Evolutionary conservation across 2,113 vertebrate genomes (phyloP), one percentile per base, ranked within the genome.

Genomic region (Chunga burmeisteri): DNA sequence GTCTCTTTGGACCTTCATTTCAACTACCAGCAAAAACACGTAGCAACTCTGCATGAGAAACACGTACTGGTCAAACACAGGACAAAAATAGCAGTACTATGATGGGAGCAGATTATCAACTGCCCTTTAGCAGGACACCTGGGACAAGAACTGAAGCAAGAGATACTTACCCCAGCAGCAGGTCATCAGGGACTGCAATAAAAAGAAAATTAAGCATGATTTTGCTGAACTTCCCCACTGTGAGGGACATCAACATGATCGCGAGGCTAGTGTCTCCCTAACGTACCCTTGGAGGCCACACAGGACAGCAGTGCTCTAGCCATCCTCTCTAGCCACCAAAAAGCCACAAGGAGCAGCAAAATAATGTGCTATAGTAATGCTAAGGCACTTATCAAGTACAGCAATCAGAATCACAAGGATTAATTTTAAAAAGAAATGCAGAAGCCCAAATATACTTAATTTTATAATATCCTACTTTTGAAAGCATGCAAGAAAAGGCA

Each of bases 141-240:
- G 87, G 73, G 93, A 72, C 66, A 91, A 70, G 62, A 50, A 26
- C 49, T 53, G 78, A 52, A 20, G 93, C 32, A 53, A 16, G 53
- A 70, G 78, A 32, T 96, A 99, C 99, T 99, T 92, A 99, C 99
- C 98, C 99, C 97, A 99, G 98, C 3, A 99, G 98, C 49, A 99
- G 98, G 5, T 99, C 98, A 97, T 99, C 99, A 3, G 99, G 98
- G 80, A 99, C 99, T 99, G 98, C 77, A 98, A 98, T 71, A 94
- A 82, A 97, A 90, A 96, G 93, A 90, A 93, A 95, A 95, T 7
- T 8, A 70, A 92, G 66, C 0, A 8, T 91, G 68, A 97, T 63
- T 95, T 82, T 73, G 49, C 62, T 70, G 70, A 68, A 81, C 53
- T 50, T 68, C 40, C 46, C 47, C 65, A 36, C 20, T 40, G 23